A percentile compares a stretch with the other conserved stretches of the same genome.
Conservation (phyloP, 2,113 vertebrate genomes). For the Notechis scutatus region DNA sequence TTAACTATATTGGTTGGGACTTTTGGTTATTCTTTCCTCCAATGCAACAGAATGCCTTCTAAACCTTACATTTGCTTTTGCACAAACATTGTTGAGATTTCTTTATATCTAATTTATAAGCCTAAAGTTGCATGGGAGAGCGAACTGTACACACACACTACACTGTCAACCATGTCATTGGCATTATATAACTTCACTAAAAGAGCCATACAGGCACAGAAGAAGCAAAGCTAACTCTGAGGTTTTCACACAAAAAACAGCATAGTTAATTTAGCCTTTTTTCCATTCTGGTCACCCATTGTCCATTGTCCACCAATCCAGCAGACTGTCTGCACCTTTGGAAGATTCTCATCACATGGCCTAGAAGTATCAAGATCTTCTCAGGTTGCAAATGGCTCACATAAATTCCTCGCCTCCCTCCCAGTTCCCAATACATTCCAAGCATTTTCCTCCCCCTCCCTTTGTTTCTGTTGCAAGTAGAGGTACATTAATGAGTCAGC, state of each 20-base stretch:
- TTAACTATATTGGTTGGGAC: neutral
- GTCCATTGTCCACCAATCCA: no score
- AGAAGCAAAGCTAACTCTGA: neutral
- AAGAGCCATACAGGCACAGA: neutral
- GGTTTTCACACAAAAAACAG: neutral
- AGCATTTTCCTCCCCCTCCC: neutral
- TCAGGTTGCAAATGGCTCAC: neutral
- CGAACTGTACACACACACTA: neutral
- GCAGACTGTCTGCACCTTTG: no score
- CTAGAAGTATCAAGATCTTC: neutral
- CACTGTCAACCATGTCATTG: neutral
- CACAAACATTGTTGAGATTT: neutral
- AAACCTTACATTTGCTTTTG: neutral
- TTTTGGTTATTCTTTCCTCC: neutral
- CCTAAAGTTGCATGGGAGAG: neutral
- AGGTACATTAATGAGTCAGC: neutral
- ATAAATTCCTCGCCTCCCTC: neutral
- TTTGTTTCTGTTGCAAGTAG: no score
- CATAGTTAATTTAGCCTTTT: neutral
- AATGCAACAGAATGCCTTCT: neutral
- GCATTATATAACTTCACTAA: neutral
- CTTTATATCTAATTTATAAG: neutral
- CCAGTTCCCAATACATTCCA: neutral
- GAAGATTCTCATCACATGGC: neutral
- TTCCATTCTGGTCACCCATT: neutral